Base-by-base conservation (phyloP, 2,888 invertebrate genomes). In the Ophioninae sp. region DNA sequence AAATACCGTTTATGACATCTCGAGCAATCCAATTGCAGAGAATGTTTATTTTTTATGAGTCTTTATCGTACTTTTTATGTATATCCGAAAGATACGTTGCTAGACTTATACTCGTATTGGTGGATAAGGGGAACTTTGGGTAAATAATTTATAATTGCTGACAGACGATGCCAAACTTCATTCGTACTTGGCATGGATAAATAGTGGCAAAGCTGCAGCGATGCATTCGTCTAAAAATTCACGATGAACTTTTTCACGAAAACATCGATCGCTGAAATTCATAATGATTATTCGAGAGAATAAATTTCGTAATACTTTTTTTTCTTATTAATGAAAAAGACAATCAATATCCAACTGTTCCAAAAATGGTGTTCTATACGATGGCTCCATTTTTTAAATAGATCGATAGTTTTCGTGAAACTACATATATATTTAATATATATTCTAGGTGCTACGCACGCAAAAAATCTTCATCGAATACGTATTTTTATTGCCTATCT, bases 31-130 rank as follows among this genome's bases (percentile, higher is more conserved):
- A 61, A 20, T 50, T 41, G 20, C 23, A 21, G 17, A 59, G 50
- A 68, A 30, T 68, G 13, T 76, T 13, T 76, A 68, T 76, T 74
- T 74, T 75, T 41, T 21, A 57, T 75, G 56, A 37, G 57, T 65
- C 56, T 75, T 65, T 57, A 57, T 73, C 37, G 37, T 2, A 61
- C 39, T 41, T 2, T 37, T 23, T 67, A 23, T 8, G 41, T 44
- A 41, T 61, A 41, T 23, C 41, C 37, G 10, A 50, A 20, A 69
- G 21, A 75, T 20, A 75, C 65, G 20, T 44, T 75, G 65, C 20
- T 7, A 17, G 56, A 56, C 20, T 30, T 30, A 30, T 30, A 37
- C 23, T 65, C 39, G n/a, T 56, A 65, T 39, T 56, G 50, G 37
- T 30, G 56, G 64, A 20, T 30, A n/a, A 20, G 1, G 65, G n/a